Percentiles rank a stretch among this genome's conserved stretches.
Evolutionary conservation across 2,113 vertebrate species (phyloP).

Genomic region (Tragelaphus strepsiceros): DNA sequence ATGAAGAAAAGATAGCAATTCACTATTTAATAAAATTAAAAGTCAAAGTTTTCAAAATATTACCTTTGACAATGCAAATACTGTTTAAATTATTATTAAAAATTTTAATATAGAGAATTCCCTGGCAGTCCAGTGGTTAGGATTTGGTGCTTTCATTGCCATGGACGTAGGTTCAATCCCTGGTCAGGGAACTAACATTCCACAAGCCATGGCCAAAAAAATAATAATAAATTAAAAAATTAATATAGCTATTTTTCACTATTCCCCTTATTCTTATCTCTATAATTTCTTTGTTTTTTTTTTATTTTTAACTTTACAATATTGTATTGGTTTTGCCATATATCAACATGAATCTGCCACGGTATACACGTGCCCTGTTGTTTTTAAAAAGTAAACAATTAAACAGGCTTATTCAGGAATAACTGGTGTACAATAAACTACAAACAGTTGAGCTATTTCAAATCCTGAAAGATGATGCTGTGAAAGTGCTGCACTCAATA

Average conservation of each 20-base stretch:
- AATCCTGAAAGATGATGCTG: too few species aligned
- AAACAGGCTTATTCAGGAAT: neutral
- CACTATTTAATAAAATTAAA: neutral
- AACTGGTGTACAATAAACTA: neutral
- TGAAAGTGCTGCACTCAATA: too few species aligned
- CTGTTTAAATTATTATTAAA: neutral
- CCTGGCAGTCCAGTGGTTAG: neutral
- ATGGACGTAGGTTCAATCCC: neutral
- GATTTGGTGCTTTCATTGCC: neutral
- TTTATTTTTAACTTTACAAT: too few species aligned
- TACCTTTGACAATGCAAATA: neutral
- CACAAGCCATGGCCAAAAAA: neutral
- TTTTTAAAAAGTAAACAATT: neutral
- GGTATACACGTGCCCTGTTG: neutral
- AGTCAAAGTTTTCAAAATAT: neutral
- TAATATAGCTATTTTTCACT: neutral
- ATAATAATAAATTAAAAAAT: neutral
- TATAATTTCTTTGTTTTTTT: neutral
- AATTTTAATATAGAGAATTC: neutral
- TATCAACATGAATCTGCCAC: too few species aligned
- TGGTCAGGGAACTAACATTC: neutral
- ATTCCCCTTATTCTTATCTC: neutral
- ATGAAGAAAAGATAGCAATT: neutral
- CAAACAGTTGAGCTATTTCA: neutral
- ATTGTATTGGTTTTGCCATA: too few species aligned